These are phyloP conservation scores for Rhynchophorus ferrugineus DNA, from an alignment of 1,140 invertebrate genomes.

Conservation along the genomic window DNA sequence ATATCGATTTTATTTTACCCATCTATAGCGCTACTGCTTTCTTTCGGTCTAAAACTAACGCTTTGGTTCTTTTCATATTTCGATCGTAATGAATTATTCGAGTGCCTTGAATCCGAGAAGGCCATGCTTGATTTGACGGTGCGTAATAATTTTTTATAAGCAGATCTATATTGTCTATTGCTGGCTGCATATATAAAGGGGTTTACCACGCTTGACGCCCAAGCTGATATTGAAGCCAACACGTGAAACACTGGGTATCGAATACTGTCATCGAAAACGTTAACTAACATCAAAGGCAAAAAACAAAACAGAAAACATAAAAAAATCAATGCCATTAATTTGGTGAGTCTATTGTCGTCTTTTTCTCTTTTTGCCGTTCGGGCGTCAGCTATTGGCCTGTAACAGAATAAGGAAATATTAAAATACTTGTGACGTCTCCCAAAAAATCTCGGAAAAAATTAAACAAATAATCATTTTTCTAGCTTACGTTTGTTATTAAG, in stretches of 20 bases:
- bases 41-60: conserved; percentile 26
- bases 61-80: conserved; percentile 27
- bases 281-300: conserved; percentile 77
- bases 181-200: conserved; percentile 81
- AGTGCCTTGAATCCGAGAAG: conserved; percentile 31
- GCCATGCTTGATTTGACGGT: conserved; percentile 29
- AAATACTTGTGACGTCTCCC: background rate
- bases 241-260: conserved; percentile 67
- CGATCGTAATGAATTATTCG: conserved; percentile 23
- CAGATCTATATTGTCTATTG: conserved; percentile 72
- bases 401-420: conserved; percentile 23
- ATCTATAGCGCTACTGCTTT: conserved; percentile 10
- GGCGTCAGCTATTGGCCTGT: conserved; percentile 41
- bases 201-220: conserved; percentile 80
- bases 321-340: conserved; percentile 80
- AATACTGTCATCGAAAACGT: conserved; percentile 67
- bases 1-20: conserved; percentile 1
- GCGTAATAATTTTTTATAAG: conserved; percentile 59
- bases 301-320: conserved; percentile 76
- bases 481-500: no score
- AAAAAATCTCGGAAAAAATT: background rate
- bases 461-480: no score
- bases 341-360: conserved; percentile 72
- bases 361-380: conserved; percentile 46
- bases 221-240: conserved; percentile 72